phyloP scores from a whole-genome alignment of 2,113 vertebrate species.

The Atherinomorus stipes region DNA sequence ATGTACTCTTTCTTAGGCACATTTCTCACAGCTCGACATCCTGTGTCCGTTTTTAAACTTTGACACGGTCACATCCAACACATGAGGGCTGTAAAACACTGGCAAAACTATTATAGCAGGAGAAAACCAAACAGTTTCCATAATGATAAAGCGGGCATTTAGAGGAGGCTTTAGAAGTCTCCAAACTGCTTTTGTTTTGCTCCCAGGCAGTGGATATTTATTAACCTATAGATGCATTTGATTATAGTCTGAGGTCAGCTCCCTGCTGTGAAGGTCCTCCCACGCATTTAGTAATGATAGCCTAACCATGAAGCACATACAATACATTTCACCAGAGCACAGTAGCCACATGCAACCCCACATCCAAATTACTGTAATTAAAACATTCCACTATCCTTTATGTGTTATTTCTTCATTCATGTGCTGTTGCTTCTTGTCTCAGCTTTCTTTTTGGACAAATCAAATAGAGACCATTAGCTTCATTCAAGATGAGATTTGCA shows the following conservation, averaged over 20 bases:
- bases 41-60: slow-evolving; percentile 61
- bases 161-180: slow-evolving; percentile 34
- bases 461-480: slow-evolving; percentile 31
- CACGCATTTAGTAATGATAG: slow-evolving; percentile 76
- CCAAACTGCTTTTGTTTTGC: slow-evolving; percentile 61
- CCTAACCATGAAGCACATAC: slow-evolving; percentile 58
- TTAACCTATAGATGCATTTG: slow-evolving; percentile 71
- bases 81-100: slow-evolving; percentile 38
- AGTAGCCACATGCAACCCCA: slow-evolving; percentile 75
- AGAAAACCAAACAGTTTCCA: slow-evolving; percentile 57
- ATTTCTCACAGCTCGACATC: slow-evolving; percentile 69
- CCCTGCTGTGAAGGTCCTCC: slow-evolving; percentile 58
- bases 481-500: not conserved
- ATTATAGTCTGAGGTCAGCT: slow-evolving; percentile 71
- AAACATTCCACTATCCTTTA: slow-evolving; percentile 76
- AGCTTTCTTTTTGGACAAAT: slow-evolving; percentile 39
- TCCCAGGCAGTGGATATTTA: slow-evolving; percentile 72
- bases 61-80: slow-evolving; percentile 51
- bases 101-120: slow-evolving; percentile 49
- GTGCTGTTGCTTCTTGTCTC: slow-evolving; percentile 52
- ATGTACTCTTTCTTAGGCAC: slow-evolving; percentile 38
- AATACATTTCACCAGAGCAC: slow-evolving; percentile 66
- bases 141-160: slow-evolving; percentile 64
- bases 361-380: slow-evolving; percentile 81
- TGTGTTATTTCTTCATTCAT: slow-evolving; percentile 61